Conservation (phyloP, 2,888 invertebrate genomes). For the Andrena bucephala region DNA sequence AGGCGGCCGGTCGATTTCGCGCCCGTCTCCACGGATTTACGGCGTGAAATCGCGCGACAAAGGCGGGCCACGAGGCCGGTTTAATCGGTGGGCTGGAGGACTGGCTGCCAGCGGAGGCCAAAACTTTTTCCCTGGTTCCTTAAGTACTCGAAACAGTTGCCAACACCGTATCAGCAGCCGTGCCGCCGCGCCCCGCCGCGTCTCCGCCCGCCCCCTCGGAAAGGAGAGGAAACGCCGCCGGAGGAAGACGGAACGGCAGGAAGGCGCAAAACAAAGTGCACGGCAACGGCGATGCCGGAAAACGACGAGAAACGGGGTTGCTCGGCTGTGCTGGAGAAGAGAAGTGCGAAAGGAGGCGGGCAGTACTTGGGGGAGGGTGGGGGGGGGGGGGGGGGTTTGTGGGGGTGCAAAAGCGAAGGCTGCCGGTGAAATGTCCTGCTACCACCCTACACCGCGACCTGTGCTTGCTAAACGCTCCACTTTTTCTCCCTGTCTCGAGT, state of each 20-base stretch:
- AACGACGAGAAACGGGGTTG: constrained; percentile 18
- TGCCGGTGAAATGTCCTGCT: constrained; percentile 64
- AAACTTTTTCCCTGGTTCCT: constrained; percentile 69
- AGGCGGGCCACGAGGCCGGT: neutral
- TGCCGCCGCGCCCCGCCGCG: constrained; percentile 24
- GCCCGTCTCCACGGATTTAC: neutral
- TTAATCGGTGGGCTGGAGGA: constrained; percentile 18
- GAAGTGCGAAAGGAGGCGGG: constrained; percentile 21
- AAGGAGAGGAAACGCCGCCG: constrained; percentile 23
- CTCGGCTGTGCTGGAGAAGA: constrained; percentile 14
- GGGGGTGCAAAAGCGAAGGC: constrained; percentile 61
- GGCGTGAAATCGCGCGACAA: neutral
- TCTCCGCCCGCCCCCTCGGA: constrained; percentile 2
- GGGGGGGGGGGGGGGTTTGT: constrained; percentile 16
- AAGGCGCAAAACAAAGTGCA: constrained; percentile 57
- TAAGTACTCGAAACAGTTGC: constrained; percentile 80
- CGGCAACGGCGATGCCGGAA: constrained; percentile 34
- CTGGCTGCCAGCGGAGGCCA: constrained; percentile 17
- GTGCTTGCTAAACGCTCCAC: constrained; percentile 34
- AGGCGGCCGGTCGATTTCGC: neutral
- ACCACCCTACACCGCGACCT: constrained; percentile 27
- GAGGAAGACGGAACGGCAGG: constrained; percentile 43
- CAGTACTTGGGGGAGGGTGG: constrained; percentile 23
- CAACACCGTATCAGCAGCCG: constrained; percentile 62
- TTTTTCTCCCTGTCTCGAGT: constrained; percentile 28